A percentile compares a stretch with the other conserved stretches of the same genome.
These are phyloP conservation scores for Volucella inflata DNA, from an alignment of 2,888 invertebrate species.

Conservation along the genomic window DNA sequence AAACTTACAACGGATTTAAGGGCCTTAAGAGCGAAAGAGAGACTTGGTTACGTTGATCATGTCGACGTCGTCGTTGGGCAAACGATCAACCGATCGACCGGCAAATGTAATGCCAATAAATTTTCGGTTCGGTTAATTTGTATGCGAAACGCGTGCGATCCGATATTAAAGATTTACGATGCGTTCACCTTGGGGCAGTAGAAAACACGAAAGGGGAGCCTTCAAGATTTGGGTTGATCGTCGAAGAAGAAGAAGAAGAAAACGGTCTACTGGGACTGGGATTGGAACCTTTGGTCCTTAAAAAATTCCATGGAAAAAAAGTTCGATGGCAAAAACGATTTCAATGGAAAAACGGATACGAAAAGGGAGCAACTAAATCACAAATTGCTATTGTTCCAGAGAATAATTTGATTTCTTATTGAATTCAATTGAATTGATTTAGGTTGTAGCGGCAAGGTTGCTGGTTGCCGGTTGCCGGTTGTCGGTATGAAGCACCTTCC, in stretches of 20 bases:
- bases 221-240: constrained; percentile 38
- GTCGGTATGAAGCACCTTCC: no score
- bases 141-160: constrained; percentile 74
- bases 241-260: constrained; percentile 9
- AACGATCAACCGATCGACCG: constrained; percentile 5
- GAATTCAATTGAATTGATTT: constrained; percentile 63
- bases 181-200: constrained; percentile 40
- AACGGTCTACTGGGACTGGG: constrained; percentile 35
- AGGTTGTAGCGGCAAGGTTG: neutral
- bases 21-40: neutral
- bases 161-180: constrained; percentile 76
- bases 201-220: neutral
- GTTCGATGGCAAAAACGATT: constrained; percentile 24
- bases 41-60: neutral
- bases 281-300: constrained; percentile 65
- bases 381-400: constrained; percentile 68
- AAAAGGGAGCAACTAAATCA: constrained; percentile 72
- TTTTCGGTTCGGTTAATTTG: constrained; percentile 71
- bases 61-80: no score
- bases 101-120: constrained; percentile 72
- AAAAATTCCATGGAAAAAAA: constrained; percentile 66
- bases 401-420: constrained; percentile 45
- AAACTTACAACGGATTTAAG: constrained; percentile 4
- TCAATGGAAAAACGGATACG: constrained; percentile 64
- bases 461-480: no score